Evolutionary conservation across 1,140 invertebrate species (phyloP).

Genomic region (Papilio glaucus): DNA sequence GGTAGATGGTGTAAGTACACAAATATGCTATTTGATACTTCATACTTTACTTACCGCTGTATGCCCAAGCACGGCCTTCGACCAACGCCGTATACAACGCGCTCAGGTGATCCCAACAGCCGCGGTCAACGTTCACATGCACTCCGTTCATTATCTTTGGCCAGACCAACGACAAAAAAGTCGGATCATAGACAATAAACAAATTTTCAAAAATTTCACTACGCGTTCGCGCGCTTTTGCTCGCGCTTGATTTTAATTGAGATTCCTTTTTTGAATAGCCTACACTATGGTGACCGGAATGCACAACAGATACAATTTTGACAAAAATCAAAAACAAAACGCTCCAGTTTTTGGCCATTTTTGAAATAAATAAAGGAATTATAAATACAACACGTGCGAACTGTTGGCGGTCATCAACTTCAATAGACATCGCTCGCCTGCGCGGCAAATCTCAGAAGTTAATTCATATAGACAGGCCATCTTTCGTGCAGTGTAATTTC

Average conservation of each 20-base stretch:
- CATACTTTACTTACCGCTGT: constrained; percentile 64
- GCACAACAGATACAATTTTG: constrained; percentile 46
- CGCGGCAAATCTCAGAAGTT: constrained; percentile 19
- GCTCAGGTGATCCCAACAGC: constrained; percentile 73
- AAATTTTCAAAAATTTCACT: constrained; percentile 69
- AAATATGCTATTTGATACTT: background rate
- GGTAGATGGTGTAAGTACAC: background rate
- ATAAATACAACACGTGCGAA: constrained; percentile 13
- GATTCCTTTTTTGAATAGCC: constrained; percentile 54
- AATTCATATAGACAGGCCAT: constrained; percentile 29
- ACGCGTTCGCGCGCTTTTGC: constrained; percentile 49
- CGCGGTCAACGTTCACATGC: constrained; percentile 65
- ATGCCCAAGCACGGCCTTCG: constrained; percentile 76
- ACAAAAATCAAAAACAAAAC: constrained; percentile 55
- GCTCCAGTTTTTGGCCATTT: constrained; percentile 51
- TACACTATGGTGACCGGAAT: constrained; percentile 44
- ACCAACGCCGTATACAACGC: constrained; percentile 72
- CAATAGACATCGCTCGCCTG: constrained; percentile 29
- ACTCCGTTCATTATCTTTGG: constrained; percentile 78
- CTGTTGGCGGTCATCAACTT: constrained; percentile 31
- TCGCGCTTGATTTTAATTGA: constrained; percentile 44
- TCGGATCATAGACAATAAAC: constrained; percentile 76
- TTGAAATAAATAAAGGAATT: constrained; percentile 24
- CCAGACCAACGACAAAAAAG: constrained; percentile 79
- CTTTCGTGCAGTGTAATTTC: constrained; percentile 33